Conservation (phyloP, 2,888 invertebrate genomes). For the Cheilosia vulpina region DNA sequence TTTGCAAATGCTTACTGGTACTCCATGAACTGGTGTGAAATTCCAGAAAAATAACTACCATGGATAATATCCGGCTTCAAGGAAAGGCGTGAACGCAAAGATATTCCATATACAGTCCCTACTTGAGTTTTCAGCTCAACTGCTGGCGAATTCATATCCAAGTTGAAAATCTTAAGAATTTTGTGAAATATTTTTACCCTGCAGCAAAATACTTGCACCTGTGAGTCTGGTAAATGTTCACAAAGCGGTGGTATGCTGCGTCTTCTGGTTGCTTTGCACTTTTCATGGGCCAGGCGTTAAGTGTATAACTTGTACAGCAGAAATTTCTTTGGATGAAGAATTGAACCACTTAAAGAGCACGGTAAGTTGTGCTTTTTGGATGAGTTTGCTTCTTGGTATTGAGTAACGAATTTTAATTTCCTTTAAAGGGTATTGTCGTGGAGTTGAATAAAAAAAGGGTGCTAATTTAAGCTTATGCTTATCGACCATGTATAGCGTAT, state of each 20-base stretch:
- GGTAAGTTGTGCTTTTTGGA: no score
- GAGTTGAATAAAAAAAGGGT: no score
- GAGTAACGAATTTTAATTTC: no score
- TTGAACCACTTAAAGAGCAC: no score
- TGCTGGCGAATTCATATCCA: conserved; percentile 24
- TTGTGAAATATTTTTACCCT: conserved; percentile 51
- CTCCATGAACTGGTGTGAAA: not conserved
- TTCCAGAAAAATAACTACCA: not conserved
- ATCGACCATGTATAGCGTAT: no score
- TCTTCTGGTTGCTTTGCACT: not conserved
- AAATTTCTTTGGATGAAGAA: no score
- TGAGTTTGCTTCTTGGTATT: no score
- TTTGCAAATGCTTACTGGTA: not conserved
- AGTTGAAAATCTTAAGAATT: conserved; percentile 41
- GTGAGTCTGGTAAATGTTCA: conserved; percentile 3
- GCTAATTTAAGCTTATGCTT: no score
- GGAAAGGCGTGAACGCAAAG: conserved; percentile 25
- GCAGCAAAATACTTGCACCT: conserved; percentile 42
- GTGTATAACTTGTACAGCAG: not conserved
- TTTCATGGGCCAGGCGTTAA: not conserved
- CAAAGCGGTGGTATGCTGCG: not conserved
- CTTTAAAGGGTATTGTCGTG: no score
- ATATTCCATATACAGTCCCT: conserved; percentile 23
- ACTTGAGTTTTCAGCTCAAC: conserved; percentile 15
- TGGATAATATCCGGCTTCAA: not conserved